Evolutionary conservation across 2,797 vertebrate species (phyloP), one percentile per base, ranked within the genome.

Genomic region (Heterohyrax brucei): DNA sequence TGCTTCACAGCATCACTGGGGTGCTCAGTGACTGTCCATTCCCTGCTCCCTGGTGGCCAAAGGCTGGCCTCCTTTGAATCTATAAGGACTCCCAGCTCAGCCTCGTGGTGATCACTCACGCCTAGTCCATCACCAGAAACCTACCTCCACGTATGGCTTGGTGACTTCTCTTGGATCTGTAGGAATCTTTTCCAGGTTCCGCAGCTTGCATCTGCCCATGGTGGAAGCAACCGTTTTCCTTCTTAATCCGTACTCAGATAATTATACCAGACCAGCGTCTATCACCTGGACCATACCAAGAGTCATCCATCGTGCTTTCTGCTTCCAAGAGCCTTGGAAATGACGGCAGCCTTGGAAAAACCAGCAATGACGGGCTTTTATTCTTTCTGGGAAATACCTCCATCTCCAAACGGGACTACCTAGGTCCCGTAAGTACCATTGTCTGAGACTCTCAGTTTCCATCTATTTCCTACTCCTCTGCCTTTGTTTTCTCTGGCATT

Each of bases 401-500:
- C 7, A 0, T 66, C 85, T 93, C 61, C 78, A 46, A 10, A 0
- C 14, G 48, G 91, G 30, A 86, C 61, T 79, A 3, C 16, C 82
- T 53, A 21, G 39, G 64, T 50, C 77, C 87, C 61, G 72, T 26
- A 18, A 21, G 64, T 82, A 30, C 30, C 39, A 4, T 2, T 3
- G 85, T 64, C 64, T 76, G 87, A 56, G 75, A 76, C 91, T 77
- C 77, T 76, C 62, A 13, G 95, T 89, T 77, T 96, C 87, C 68
- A 14, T 82, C 75, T 59, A 2, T 70, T 94, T 95, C 93, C 92
- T 75, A 7, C 77, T 18, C 66, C 70, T 70, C 3, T 0, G 3
- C 59, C 87, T 73, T 78, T 44, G 80, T 83, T 94, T 96, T 91
- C 79, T 75, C 72, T 75, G n/a, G 30, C 46, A 12, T 83, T 97